These are phyloP conservation scores for Gastrophryne carolinensis DNA, from an alignment of 2,797 vertebrate species.

Conservation along the genomic window DNA sequence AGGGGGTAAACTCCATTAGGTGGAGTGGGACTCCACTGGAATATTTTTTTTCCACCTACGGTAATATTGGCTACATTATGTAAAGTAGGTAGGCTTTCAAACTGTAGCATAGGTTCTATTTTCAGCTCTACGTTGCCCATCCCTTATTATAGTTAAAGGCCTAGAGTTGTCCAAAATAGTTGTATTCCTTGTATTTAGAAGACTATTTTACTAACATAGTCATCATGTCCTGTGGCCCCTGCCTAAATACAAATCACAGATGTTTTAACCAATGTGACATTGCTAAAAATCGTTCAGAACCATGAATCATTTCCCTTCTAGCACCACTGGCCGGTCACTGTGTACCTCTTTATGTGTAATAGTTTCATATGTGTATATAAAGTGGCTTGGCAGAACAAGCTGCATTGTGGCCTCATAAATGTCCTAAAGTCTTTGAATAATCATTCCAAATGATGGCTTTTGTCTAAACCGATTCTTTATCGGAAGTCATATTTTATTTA, in stretches of 20 bases:
- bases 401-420: slow-evolving; percentile 2
- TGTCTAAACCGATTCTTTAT: background rate
- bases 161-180: too few species aligned
- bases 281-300: background rate
- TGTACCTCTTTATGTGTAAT: slow-evolving; percentile 11
- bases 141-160: too few species aligned
- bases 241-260: background rate
- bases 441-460: slow-evolving; percentile 10
- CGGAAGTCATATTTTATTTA: too few species aligned
- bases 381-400: slow-evolving; percentile 31
- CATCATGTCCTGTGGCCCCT: background rate
- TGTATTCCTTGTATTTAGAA: background rate
- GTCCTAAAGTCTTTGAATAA: background rate
- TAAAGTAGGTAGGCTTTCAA: too few species aligned
- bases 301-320: slow-evolving; percentile 26
- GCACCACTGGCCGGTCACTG: background rate
- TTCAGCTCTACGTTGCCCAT: too few species aligned
- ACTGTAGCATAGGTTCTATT: too few species aligned
- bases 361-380: slow-evolving; percentile 12
- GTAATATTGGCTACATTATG: too few species aligned
- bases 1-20: too few species aligned
- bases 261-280: slow-evolving; percentile 4
- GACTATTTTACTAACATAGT: background rate
- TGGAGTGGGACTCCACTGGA: too few species aligned
- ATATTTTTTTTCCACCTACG: too few species aligned